Evolutionary conservation across 2,113 vertebrate genomes (phyloP).

Genomic region (Pimephales promelas): DNA sequence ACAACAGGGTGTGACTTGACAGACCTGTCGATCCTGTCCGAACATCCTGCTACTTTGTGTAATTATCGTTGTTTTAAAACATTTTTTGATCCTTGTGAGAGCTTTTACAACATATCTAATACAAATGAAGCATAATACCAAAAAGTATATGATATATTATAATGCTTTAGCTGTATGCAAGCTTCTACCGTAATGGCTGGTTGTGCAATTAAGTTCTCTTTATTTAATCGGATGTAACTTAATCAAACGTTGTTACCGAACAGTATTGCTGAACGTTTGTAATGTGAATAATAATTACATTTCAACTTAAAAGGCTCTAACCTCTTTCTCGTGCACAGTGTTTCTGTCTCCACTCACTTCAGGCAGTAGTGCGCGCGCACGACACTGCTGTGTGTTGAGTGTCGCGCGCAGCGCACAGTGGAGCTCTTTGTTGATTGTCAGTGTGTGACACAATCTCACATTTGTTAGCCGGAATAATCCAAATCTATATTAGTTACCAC

Average conservation of each 20-base stretch:
- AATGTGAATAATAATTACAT: neutral
- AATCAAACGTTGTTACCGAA: neutral
- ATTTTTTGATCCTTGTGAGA: neutral
- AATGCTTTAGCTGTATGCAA: neutral
- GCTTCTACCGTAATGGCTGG: neutral
- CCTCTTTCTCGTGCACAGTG: neutral
- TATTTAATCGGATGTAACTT: neutral
- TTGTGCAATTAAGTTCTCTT: neutral
- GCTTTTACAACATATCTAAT: neutral
- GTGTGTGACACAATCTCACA: constrained; percentile 62
- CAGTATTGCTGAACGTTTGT: neutral
- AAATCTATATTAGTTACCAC: constrained; percentile 30
- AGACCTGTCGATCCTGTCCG: constrained; percentile 40
- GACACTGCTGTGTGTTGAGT: neutral
- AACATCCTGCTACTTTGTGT: neutral
- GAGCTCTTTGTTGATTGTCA: constrained; percentile 70
- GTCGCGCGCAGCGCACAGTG: constrained; percentile 60
- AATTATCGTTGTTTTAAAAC: neutral
- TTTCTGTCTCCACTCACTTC: neutral
- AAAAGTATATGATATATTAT: no score
- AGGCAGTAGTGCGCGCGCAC: neutral
- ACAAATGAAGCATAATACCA: neutral
- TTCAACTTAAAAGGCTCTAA: neutral
- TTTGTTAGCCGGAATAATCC: constrained; percentile 56
- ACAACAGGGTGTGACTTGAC: constrained; percentile 47